These are phyloP conservation scores for Hydrozoanthus tunicans DNA, from an alignment of 64 coral and sea anemone genomes.

Conservation along the genomic window DNA sequence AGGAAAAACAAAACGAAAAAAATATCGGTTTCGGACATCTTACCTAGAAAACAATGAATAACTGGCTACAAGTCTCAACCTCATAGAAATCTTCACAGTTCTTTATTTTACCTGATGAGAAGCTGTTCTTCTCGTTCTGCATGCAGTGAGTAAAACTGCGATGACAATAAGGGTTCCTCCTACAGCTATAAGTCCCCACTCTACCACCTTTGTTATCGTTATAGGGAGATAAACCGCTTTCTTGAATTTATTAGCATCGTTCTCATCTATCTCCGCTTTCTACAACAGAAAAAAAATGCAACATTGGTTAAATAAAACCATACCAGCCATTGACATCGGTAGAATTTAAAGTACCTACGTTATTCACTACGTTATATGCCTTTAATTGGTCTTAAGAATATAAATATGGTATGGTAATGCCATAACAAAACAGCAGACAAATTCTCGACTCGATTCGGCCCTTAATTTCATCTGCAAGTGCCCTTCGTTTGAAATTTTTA, in stretches of 20 bases:
- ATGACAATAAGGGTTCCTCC: slow-evolving; percentile 11
- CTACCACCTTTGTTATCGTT: slow-evolving; percentile 11
- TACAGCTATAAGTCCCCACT: slow-evolving; percentile 40
- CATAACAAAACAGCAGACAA: no score
- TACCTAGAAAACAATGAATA: not conserved
- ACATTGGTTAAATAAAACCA: not conserved
- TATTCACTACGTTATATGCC: no score
- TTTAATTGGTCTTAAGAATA: no score
- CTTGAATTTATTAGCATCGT: slow-evolving; percentile 31
- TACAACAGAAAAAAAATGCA: not conserved
- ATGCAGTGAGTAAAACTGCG: not conserved
- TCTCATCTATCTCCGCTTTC: slow-evolving; percentile 37
- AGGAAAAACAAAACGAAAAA: not conserved
- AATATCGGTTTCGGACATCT: not conserved
- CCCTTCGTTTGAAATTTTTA: no score
- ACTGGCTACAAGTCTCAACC: no score
- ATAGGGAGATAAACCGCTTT: slow-evolving; percentile 15
- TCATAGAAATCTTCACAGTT: not conserved
- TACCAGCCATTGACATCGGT: no score
- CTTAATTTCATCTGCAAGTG: no score
- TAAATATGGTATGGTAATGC: no score
- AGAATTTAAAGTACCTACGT: no score
- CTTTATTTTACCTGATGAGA: not conserved
- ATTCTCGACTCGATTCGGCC: no score
- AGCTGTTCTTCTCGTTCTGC: not conserved